A percentile compares a stretch with the other conserved stretches of the same genome.
Evolutionary conservation across 2,888 invertebrate genomes (phyloP).

Genomic region (Strigamia crassipes): DNA sequence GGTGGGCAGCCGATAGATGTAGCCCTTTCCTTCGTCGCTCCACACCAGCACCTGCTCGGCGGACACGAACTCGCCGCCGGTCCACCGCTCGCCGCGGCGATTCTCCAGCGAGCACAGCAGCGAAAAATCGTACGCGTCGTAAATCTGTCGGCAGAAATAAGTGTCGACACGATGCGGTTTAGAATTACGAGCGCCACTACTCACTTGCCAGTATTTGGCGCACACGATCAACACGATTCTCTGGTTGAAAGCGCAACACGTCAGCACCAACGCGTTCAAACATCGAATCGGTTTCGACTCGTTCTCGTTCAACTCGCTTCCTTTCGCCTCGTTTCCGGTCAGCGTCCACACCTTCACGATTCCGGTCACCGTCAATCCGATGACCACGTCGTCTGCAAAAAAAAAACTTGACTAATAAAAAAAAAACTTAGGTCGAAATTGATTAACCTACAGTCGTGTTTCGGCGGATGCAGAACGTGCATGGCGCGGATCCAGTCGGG

Average conservation of each 20-base stretch:
- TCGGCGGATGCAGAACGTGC: slow-evolving; percentile 75
- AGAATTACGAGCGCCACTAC: too few species aligned
- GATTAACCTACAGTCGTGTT: slow-evolving; percentile 65
- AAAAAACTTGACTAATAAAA: neutral
- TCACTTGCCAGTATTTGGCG: slow-evolving; percentile 93
- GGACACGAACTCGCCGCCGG: slow-evolving; percentile 91
- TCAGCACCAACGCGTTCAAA: slow-evolving; percentile 87
- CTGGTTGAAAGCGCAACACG: slow-evolving; percentile 94
- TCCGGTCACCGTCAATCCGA: slow-evolving; percentile 93
- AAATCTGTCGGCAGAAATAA: slow-evolving; percentile 64
- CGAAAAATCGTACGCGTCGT: slow-evolving; percentile 90
- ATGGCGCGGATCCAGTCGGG: slow-evolving; percentile 98
- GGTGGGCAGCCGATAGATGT: slow-evolving; percentile 91
- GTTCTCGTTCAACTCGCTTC: slow-evolving; percentile 75
- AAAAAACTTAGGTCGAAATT: too few species aligned
- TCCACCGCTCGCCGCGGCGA: slow-evolving; percentile 89
- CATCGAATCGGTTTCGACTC: slow-evolving; percentile 97
- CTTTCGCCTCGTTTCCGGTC: slow-evolving; percentile 75
- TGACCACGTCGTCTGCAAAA: slow-evolving; percentile 81
- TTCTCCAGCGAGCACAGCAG: slow-evolving; percentile 89
- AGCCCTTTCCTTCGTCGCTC: slow-evolving; percentile 95
- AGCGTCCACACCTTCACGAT: slow-evolving; percentile 97
- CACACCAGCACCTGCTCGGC: slow-evolving; percentile 91
- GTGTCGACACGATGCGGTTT: too few species aligned
- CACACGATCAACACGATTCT: slow-evolving; percentile 95